Conservation (phyloP, 2,113 vertebrate species). For the Corythornis cristatus region DNA sequence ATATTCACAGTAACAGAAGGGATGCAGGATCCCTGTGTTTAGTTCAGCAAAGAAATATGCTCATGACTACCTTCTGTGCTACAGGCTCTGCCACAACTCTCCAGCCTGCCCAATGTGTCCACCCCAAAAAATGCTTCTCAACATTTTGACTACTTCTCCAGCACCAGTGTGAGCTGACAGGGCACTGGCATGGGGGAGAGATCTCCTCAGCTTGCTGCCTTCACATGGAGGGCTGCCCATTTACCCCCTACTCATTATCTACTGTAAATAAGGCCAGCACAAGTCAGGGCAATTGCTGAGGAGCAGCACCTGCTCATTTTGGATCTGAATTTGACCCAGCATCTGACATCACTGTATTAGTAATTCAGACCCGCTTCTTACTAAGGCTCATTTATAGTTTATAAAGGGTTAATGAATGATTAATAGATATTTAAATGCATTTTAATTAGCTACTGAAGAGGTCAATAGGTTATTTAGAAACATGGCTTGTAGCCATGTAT, state of each 20-base stretch:
- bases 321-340: not conserved
- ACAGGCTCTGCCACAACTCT: not conserved
- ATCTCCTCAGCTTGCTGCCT: not conserved
- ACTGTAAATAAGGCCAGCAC: not conserved
- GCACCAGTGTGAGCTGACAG: not conserved
- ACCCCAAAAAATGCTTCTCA: not conserved
- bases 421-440: constrained; percentile 50
- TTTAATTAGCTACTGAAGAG: constrained; percentile 54
- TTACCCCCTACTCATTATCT: not conserved
- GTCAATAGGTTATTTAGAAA: constrained; percentile 52
- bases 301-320: not conserved
- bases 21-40: not conserved
- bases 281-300: not conserved
- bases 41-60: not conserved
- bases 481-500: constrained; percentile 33
- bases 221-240: not conserved
- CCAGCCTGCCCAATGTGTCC: accelerated
- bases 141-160: not conserved
- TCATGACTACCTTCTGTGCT: accelerated
- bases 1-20: not conserved
- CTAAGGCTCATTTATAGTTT: not conserved
- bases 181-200: not conserved
- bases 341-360: not conserved
- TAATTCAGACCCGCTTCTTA: not conserved
- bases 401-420: constrained; percentile 59